Evolutionary conservation across 2,888 invertebrate species (phyloP).

Genomic region (Cantharis rustica): DNA sequence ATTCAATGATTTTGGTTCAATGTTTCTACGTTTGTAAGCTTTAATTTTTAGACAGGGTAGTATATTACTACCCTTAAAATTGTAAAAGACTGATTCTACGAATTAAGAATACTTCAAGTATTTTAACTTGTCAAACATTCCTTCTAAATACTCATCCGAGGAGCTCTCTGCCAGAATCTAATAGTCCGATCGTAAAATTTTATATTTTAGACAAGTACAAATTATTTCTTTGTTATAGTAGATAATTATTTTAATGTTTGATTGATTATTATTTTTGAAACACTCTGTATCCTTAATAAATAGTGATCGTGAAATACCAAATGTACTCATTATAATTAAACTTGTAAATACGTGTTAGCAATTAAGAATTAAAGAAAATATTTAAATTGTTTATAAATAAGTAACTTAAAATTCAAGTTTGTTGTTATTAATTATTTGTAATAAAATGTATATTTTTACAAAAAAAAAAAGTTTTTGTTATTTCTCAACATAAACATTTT

Average conservation of each 20-base stretch:
- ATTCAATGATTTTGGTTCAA: not conserved
- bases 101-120: not conserved
- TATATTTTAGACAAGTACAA: not conserved
- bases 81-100: conserved; percentile 5
- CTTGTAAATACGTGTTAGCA: not conserved
- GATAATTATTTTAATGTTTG: not conserved
- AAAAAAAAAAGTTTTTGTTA: not conserved
- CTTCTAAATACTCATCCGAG: not conserved
- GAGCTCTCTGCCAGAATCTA: not conserved
- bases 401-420: not conserved
- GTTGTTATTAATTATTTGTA: not conserved
- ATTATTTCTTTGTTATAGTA: not conserved
- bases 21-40: conserved; percentile 2
- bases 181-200: not conserved
- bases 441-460: not conserved
- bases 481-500: not conserved
- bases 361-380: not conserved
- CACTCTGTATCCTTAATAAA: not conserved
- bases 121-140: not conserved
- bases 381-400: not conserved
- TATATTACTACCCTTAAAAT: conserved; percentile 1
- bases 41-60: conserved; percentile 4
- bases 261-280: not conserved
- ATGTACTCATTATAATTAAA: conserved; percentile 2
- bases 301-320: not conserved